Conservation (phyloP, 1,140 invertebrate genomes). For the Leptinotarsa undecemlineata region DNA sequence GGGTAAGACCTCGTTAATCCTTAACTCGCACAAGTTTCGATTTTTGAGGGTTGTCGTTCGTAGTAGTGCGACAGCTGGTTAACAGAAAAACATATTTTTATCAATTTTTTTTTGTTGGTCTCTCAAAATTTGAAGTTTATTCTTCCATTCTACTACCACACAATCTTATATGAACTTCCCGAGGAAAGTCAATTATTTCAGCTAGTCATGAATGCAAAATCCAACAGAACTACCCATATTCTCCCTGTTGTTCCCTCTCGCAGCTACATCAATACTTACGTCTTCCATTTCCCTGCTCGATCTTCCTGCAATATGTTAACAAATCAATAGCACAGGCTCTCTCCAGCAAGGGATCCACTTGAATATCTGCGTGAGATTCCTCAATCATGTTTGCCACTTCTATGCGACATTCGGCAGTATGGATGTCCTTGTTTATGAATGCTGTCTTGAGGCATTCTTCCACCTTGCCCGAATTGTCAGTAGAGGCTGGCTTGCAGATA, state of each 20-base stretch:
- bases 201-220: no score
- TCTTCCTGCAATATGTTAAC: constrained; percentile 79
- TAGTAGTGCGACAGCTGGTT: no score
- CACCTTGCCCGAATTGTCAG: constrained; percentile 62
- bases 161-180: no score
- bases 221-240: no score
- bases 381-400: constrained; percentile 84
- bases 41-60: no score
- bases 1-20: no score
- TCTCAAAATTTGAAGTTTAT: no score
- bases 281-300: constrained; percentile 83
- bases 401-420: constrained; percentile 71
- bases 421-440: constrained; percentile 72
- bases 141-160: no score
- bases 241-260: neutral
- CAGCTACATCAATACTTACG: constrained; percentile 61
- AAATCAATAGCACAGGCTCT: constrained; percentile 79
- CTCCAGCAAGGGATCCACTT: constrained; percentile 80
- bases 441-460: constrained; percentile 90
- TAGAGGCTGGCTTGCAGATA: constrained; percentile 62
- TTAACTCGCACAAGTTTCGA: no score
- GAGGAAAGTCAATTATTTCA: no score
- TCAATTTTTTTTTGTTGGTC: no score
- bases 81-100: no score
- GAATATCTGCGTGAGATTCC: constrained; percentile 79